Evolutionary conservation across 37 sponge, comb jelly and placozoan genomes (phyloP), one percentile per base, ranked within the genome.

Genomic region (Aphrocallistes beatrix): DNA sequence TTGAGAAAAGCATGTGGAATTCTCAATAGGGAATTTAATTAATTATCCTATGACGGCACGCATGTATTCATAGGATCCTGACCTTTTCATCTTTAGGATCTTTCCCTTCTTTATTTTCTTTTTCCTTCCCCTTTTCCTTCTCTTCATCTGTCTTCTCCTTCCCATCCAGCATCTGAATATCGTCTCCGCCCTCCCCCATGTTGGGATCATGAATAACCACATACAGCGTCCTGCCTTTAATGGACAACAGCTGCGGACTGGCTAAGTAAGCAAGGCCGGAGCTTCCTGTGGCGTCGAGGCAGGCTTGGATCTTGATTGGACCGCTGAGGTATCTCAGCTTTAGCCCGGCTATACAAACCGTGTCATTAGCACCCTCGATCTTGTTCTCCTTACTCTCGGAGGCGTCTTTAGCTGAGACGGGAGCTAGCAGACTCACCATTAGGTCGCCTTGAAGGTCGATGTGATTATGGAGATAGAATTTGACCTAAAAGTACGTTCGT

Each of bases 331-430:
- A 60, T 6, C 75, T 21, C 34, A 60, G 34, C 75, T 60, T 60
- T 3, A 60, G 75, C 6, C 75, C 75, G 10, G 75, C 75, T 3
- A 60, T 60, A 13, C 32, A 60, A 6, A 60, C 34, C 6, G 75
- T 60, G 75, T 60, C 75, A 13, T 60, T 60, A 32, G 28, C 75
- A 13, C 75, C n/a, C 6, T 60, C 75, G 75, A 60, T 28, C 75
- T 60, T 60, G n/a, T 60, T 60, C 75, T 60, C 75, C n/a, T 60
- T 60, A 13, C 21, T 60, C 75, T 60, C 75, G 6, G 75, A 60
- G 6, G 75, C 75, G 75, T 60, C 75, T 13, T 60, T 60, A 13
- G 75, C 75, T 60, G 75, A 60, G 25, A 60, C 75, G 34, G 75
- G 75, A 3, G 75, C 75, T 30, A 60, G 75, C n/a, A 60, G 34